Evolutionary conservation across 1,140 invertebrate genomes (phyloP).

Genomic region (Adoxophyes honmai): DNA sequence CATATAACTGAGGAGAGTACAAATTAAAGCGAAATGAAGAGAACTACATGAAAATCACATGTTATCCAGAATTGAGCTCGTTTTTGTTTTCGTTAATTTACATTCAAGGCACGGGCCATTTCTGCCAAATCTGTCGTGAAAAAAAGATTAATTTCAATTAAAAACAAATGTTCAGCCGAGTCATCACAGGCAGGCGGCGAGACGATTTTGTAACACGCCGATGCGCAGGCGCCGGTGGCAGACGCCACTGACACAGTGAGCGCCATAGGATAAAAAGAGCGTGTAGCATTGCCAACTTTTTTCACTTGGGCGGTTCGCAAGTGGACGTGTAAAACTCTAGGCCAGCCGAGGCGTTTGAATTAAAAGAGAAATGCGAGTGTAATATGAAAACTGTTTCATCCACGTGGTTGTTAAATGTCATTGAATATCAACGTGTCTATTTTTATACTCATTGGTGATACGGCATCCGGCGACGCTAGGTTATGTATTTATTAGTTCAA

Average conservation of each 20-base stretch:
- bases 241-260: slow-evolving; percentile 48
- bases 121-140: not conserved
- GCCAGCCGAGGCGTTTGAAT: not conserved
- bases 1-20: not conserved
- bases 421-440: no score
- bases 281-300: slow-evolving; percentile 55
- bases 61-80: not conserved
- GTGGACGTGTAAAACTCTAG: slow-evolving; percentile 18
- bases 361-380: no score
- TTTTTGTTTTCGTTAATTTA: not conserved
- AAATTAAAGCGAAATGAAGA: not conserved
- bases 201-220: slow-evolving; percentile 7
- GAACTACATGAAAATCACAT: not conserved
- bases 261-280: slow-evolving; percentile 50
- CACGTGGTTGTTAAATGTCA: no score
- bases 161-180: not conserved
- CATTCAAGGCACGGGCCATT: not conserved
- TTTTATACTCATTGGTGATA: no score
- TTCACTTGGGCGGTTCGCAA: slow-evolving; percentile 27
- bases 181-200: not conserved
- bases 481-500: no score
- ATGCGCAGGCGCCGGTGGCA: slow-evolving; percentile 34
- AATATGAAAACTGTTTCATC: no score
- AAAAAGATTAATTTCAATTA: not conserved
- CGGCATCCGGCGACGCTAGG: no score